Evolutionary conservation across 2,113 vertebrate species (phyloP).

Genomic region (Rhinoptilus africanus): DNA sequence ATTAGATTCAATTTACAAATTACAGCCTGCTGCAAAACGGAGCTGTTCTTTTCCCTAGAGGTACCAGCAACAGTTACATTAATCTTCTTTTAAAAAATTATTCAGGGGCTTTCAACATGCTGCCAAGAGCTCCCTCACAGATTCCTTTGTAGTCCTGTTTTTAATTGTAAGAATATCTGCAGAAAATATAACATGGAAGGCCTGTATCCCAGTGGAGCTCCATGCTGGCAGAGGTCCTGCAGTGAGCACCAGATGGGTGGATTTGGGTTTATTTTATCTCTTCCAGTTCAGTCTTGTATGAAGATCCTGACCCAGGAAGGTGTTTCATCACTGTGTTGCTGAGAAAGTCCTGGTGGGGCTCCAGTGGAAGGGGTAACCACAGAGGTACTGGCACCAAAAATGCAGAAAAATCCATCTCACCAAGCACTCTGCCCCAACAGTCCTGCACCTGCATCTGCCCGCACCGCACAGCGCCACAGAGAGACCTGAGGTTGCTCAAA

Average conservation of each 20-base stretch:
- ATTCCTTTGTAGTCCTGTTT: constrained; percentile 62
- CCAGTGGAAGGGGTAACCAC: not conserved
- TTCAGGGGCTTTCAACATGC: constrained; percentile 51
- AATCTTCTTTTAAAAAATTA: constrained; percentile 52
- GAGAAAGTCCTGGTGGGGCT: not conserved
- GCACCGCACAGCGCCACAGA: not conserved
- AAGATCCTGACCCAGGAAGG: not conserved
- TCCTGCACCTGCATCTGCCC: not conserved
- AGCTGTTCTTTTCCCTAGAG: constrained; percentile 32
- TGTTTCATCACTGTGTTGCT: not conserved
- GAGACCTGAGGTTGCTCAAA: accelerated
- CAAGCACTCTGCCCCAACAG: accelerated
- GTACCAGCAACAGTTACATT: constrained; percentile 45
- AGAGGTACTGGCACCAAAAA: not conserved
- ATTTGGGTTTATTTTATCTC: constrained; percentile 47
- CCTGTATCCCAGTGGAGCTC: constrained; percentile 51
- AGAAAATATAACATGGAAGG: constrained; percentile 59
- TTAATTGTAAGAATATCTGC: constrained; percentile 60
- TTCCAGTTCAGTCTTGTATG: not conserved
- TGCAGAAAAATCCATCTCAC: not conserved
- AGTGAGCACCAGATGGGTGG: constrained; percentile 58
- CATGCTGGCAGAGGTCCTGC: constrained; percentile 56
- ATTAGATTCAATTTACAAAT: constrained; percentile 65
- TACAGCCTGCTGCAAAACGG: constrained; percentile 47
- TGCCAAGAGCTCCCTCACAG: constrained; percentile 52